Evolutionary conservation across 2,888 invertebrate genomes (phyloP), one percentile per base, ranked within the genome.

Genomic region (Encarsia formosa): DNA sequence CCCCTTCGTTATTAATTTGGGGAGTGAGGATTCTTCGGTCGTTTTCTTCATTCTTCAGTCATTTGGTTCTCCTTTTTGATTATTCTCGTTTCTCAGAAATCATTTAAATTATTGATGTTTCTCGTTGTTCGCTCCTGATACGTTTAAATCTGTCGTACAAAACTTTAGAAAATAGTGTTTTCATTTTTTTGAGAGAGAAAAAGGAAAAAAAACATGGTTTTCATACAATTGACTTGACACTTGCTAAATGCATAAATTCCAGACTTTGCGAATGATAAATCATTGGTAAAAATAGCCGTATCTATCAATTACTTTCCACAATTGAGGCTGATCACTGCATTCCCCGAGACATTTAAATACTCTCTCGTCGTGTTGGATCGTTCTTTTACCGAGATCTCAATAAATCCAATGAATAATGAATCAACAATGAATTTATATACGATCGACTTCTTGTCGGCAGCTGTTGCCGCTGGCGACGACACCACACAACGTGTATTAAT

Each of bases 361-460:
- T 23, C 19, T 20, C 15, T 16, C 60, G 64, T 26, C 61, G 63
- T 61, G 65, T n/a, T n/a, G n/a, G n/a, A n/a, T 64, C 61, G 64
- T 60, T 60, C 63, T 63, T 63, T 56, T 59, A 59, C 52, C 18
- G 5, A 9, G 39, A 38, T 20, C 47, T 46, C 35, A 38, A 50
- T 49, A 46, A 54, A 54, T 43, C 29, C 47, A 39, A 53, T 48
- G 48, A 48, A 45, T 54, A 49, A 49, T 49, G 32, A 45, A 53
- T 49, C 34, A 29, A 49, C 22, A 24, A 34, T 38, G 37, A 38
- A 52, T 29, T 13, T 15, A 26, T 11, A 32, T 22, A n/a, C 22
- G 38, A 20, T 39, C 22, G 32, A 13, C 16, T 34, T 16, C 26
- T 4, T 32, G 23, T 19, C 39, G 24, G 24, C 26, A 5, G 11